Evolutionary conservation across 2,113 vertebrate species (phyloP), one percentile per base, ranked within the genome.

Genomic region (Albula goreensis): DNA sequence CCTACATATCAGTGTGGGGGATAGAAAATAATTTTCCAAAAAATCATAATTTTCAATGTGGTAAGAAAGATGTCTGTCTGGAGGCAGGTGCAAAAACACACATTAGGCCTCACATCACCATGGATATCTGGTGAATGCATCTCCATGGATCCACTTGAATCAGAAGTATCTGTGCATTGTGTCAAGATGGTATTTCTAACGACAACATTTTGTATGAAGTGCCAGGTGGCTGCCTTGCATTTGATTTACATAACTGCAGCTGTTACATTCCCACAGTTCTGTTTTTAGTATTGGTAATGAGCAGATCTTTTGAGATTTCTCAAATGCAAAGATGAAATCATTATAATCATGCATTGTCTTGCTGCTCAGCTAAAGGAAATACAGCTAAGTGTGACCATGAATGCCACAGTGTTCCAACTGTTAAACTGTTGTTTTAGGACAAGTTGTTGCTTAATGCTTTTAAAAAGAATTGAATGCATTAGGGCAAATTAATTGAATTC

Each of bases 401-500:
- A 41, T 52, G 80, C 25, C 79, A 85, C 25, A 48, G 77, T 85
- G 56, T 70, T 81, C 78, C 56, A 81, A 50, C 48, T 82, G 12
- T 81, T 82, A 22, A 22, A 84, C 49, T 22, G 50, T 70, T 57
- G n/a, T 49, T 48, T 83, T 63, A 66, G 56, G 31, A 12, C 52
- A 60, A 78, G 50, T 41, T 60, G 60, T 66, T 13, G 1, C 11
- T 50, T 52, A 81, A 83, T 10, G 11, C 77, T 70, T 50, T 66
- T 31, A 80, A 88, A 84, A 25, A 52, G 12, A 78, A 79, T 82
- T 85, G 19, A 81, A 22, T 84, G 51, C 53, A 63, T 82, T 82
- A 81, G 82, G 25, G 50, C 63, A 8, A 79, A 84, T 77, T 86
- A 70, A 86, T 77, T 74, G 83, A 70, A 79, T 86, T 87, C 51